Evolutionary conservation across 2,113 vertebrate genomes (phyloP).

Genomic region (Sorex araneus): DNA sequence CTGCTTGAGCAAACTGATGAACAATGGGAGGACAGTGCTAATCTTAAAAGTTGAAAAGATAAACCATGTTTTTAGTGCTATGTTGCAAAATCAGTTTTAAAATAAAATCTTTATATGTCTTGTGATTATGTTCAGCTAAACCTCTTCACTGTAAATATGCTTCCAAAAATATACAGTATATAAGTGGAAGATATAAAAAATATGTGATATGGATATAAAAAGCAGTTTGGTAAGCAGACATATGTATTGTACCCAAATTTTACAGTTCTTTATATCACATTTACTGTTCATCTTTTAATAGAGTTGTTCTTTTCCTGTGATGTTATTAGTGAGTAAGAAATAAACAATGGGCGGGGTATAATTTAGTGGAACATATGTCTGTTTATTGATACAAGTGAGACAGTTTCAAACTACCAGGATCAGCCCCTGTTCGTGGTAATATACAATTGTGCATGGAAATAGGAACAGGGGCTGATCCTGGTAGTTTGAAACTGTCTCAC

Average conservation of each 20-base stretch:
- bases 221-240: background rate
- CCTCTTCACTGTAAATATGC: too few relatives aligned
- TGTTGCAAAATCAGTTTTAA: background rate
- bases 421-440: too few relatives aligned
- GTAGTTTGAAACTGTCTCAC: slow-evolving; percentile 68
- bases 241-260: background rate
- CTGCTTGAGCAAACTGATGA: too few relatives aligned
- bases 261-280: slow-evolving; percentile 13
- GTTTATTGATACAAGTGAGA: slow-evolving; percentile 79
- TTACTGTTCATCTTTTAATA: slow-evolving; percentile 79
- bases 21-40: too few relatives aligned
- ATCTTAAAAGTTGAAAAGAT: background rate
- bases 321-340: slow-evolving; percentile 80
- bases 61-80: background rate
- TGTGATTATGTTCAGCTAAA: background rate
- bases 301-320: slow-evolving; percentile 71
- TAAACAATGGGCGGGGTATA: slow-evolving; percentile 73
- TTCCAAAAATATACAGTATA: background rate
- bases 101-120: background rate
- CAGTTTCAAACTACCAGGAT: slow-evolving; percentile 63
- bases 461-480: slow-evolving; percentile 72
- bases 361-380: slow-evolving; percentile 76
- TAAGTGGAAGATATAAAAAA: background rate
- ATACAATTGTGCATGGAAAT: too few relatives aligned
- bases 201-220: background rate